Evolutionary conservation across 2,888 invertebrate species (phyloP).

Genomic region (Tubulanus polymorphus): DNA sequence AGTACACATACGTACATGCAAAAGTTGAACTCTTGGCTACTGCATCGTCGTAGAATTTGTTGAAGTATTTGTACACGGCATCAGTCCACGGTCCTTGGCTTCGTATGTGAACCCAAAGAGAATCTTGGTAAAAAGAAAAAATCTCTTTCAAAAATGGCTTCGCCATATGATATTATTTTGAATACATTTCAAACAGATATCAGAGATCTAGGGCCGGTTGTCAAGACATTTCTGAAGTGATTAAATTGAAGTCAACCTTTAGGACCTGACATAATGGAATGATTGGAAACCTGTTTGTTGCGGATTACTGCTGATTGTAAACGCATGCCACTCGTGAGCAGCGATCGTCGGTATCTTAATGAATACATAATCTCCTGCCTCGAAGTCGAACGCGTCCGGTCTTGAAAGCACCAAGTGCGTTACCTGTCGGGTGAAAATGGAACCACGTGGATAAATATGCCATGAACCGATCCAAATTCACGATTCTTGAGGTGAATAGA

Average conservation of each 20-base stretch:
- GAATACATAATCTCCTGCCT: constrained; percentile 90
- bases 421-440: constrained; percentile 48
- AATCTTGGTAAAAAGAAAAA: constrained; percentile 59
- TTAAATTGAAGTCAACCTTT: background rate
- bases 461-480: too few relatives aligned
- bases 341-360: constrained; percentile 89
- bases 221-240: too few relatives aligned
- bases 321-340: constrained; percentile 94
- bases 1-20: too few relatives aligned
- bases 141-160: background rate
- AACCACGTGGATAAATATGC: too few relatives aligned
- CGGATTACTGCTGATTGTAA: constrained; percentile 92
- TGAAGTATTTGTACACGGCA: constrained; percentile 31
- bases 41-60: too few relatives aligned
- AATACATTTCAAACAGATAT: too few relatives aligned
- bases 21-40: too few relatives aligned
- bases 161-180: too few relatives aligned
- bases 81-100: constrained; percentile 83
- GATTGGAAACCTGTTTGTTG: constrained; percentile 70
- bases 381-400: constrained; percentile 80
- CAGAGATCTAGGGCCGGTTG: too few relatives aligned
- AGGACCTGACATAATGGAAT: background rate
- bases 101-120: constrained; percentile 88
- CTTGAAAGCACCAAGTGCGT: constrained; percentile 86
- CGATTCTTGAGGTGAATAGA: too few relatives aligned